Conservation (phyloP, 2,888 invertebrate species). For the Netelia melanura region DNA sequence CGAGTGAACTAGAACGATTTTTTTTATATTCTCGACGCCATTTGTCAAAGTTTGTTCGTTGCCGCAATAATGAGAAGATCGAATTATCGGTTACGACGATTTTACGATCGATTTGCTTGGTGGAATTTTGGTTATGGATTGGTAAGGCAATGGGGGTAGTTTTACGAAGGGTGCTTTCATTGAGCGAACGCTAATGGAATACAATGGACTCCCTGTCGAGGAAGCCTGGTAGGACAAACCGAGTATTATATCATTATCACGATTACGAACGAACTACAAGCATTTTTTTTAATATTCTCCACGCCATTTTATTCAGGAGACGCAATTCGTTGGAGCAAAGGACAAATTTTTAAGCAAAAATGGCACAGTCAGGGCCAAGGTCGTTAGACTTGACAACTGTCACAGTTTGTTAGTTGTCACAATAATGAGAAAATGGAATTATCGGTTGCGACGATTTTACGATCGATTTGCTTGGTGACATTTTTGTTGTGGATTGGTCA, state of each 20-base stretch:
- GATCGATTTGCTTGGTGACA: not conserved
- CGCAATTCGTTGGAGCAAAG: too few species aligned
- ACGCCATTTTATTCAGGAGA: too few species aligned
- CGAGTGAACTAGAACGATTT: too few species aligned
- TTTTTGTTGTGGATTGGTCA: slow-evolving; percentile 9
- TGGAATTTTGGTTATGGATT: slow-evolving; percentile 3
- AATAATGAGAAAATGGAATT: slow-evolving; percentile 3
- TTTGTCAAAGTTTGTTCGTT: not conserved
- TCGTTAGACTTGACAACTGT: too few species aligned
- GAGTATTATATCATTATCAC: not conserved
- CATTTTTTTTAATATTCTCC: too few species aligned
- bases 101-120: not conserved
- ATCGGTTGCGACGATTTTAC: not conserved
- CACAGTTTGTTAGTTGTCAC: not conserved
- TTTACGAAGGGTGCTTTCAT: not conserved
- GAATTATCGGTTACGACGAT: not conserved
- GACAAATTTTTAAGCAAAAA: too few species aligned
- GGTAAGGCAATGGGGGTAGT: not conserved
- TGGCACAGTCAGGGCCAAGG: too few species aligned
- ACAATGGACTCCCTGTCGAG: slow-evolving; percentile 42
- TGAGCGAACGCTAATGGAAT: not conserved
- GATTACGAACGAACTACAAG: too few species aligned
- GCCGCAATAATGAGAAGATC: not conserved
- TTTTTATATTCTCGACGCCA: too few species aligned
- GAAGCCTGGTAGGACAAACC: slow-evolving; percentile 29